phyloP scores from a whole-genome alignment of 2,113 vertebrate species.

The Cynopterus brachyotis region DNA sequence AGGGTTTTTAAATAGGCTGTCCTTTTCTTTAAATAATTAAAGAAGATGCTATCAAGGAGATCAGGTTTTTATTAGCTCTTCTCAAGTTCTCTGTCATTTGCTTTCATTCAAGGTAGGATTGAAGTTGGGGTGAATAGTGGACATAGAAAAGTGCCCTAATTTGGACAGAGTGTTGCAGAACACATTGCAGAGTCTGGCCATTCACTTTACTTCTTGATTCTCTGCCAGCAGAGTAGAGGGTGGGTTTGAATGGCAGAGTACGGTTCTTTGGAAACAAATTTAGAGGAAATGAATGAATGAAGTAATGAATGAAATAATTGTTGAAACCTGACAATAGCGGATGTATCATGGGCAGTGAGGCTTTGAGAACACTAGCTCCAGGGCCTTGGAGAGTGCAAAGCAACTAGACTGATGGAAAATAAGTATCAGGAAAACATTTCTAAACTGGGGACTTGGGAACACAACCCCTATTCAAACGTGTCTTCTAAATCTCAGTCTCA shows the following conservation, averaged over 20 bases:
- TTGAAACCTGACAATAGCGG: conserved; percentile 53
- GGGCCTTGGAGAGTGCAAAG: conserved; percentile 25
- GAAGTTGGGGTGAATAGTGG: not conserved
- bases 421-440: conserved; percentile 31
- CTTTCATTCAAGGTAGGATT: conserved; percentile 44
- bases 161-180: not conserved
- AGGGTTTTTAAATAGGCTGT: conserved; percentile 59
- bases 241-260: conserved; percentile 52
- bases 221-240: conserved; percentile 35
- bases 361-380: conserved; percentile 58
- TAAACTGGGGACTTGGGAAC: conserved; percentile 16
- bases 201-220: conserved; percentile 1
- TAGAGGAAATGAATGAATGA: conserved; percentile 65
- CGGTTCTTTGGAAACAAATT: conserved; percentile 60
- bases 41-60: conserved; percentile 70
- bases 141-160: not conserved
- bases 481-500: not conserved
- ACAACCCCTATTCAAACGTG: conserved; percentile 22
- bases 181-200: not conserved
- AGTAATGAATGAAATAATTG: conserved; percentile 73
- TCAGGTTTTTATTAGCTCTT: conserved; percentile 70
- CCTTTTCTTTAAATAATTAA: conserved; percentile 77
- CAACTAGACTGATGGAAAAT: conserved; percentile 54
- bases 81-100: conserved; percentile 62
- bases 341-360: conserved; percentile 18